These are phyloP conservation scores for Zelleria hepariella DNA, from an alignment of 2,888 invertebrate genomes.

Conservation along the genomic window DNA sequence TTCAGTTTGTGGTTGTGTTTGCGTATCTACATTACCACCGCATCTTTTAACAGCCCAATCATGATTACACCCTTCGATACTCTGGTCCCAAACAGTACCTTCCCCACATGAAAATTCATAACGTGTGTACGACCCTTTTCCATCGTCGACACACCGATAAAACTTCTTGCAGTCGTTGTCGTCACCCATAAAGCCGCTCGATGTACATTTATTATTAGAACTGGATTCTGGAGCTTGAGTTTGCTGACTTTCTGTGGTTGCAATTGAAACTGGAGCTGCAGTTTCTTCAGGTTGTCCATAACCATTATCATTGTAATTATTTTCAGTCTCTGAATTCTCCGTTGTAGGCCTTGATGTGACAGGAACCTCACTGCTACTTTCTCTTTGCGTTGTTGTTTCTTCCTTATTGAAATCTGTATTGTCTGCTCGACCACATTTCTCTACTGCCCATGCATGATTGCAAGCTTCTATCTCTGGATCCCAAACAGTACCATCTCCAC, in stretches of 20 bases:
- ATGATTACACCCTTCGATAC: slow-evolving; percentile 20
- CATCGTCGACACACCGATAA: slow-evolving; percentile 78
- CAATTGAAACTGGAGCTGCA: slow-evolving; percentile 11
- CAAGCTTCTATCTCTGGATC: slow-evolving; percentile 70
- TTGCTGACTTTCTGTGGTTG: slow-evolving; percentile 4
- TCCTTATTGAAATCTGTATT: slow-evolving; percentile 15
- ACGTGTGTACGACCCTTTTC: slow-evolving; percentile 70
- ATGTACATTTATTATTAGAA: slow-evolving; percentile 40
- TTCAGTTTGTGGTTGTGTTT: neutral
- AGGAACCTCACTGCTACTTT: slow-evolving; percentile 4
- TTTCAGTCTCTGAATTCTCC: slow-evolving; percentile 13
- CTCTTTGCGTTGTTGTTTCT: slow-evolving; percentile 9
- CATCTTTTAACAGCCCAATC: neutral
- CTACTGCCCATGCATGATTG: slow-evolving; percentile 56
- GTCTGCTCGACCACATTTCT: slow-evolving; percentile 20
- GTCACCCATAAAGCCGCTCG: slow-evolving; percentile 79
- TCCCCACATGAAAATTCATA: slow-evolving; percentile 80
- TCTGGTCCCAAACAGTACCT: slow-evolving; percentile 80
- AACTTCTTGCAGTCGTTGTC: slow-evolving; percentile 78
- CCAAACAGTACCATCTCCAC: slow-evolving; percentile 72
- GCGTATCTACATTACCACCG: neutral
- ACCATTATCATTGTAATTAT: slow-evolving; percentile 24
- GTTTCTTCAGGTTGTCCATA: slow-evolving; percentile 23
- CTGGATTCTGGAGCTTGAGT: neutral
- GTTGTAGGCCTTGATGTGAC: slow-evolving; percentile 11